Conservation (phyloP, 2,113 vertebrate genomes). For the Climacteris rufus region DNA sequence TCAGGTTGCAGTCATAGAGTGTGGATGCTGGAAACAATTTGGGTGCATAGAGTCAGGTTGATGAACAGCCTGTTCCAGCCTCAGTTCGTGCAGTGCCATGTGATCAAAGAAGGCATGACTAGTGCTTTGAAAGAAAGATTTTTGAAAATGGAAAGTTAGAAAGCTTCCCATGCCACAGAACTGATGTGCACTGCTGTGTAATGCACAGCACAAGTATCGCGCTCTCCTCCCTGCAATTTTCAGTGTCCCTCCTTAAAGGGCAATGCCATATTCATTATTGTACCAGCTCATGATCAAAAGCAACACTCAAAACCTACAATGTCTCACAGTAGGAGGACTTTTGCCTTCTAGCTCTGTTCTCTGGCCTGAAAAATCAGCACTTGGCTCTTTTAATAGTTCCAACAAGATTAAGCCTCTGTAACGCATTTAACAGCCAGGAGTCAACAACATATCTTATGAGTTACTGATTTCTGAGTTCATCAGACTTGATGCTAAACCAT, state of each 20-base stretch:
- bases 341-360: neutral
- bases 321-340: neutral
- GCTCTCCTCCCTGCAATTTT: neutral
- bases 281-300: neutral
- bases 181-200: neutral
- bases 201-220: neutral
- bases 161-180: neutral
- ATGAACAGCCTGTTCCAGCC: neutral
- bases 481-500: neutral
- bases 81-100: neutral
- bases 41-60: neutral
- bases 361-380: neutral
- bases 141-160: neutral
- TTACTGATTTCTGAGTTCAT: slow-evolving; percentile 1
- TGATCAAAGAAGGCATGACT: neutral
- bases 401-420: neutral
- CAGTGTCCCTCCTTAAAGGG: neutral
- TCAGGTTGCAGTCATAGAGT: neutral
- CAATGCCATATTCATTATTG: neutral
- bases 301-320: neutral
- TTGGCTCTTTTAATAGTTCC: neutral
- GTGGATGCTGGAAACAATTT: neutral
- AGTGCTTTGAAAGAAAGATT: neutral
- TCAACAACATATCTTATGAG: neutral
- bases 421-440: neutral